Evolutionary conservation across 2,888 invertebrate species (phyloP).

Genomic region (Harmothoe impar): DNA sequence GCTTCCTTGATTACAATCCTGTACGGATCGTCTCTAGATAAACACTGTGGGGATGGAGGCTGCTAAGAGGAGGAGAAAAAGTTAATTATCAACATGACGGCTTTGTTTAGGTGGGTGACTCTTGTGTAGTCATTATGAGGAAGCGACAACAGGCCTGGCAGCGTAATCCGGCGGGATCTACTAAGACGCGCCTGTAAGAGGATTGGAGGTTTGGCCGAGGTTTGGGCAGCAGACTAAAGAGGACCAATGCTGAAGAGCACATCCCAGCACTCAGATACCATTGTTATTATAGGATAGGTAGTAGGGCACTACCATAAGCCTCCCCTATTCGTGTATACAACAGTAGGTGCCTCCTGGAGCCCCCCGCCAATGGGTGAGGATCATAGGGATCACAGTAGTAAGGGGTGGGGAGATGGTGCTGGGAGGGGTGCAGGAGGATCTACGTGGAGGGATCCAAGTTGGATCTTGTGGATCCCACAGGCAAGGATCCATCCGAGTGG

Average conservation of each 20-base stretch:
- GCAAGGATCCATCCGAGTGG: conserved; percentile 11
- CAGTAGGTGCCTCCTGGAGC: neutral
- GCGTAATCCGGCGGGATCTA: neutral
- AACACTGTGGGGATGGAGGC: neutral
- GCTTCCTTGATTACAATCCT: neutral
- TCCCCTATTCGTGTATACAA: neutral
- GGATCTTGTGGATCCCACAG: neutral
- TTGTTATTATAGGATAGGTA: conserved; percentile 12
- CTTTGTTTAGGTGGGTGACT: conserved; percentile 13
- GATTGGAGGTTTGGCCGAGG: neutral
- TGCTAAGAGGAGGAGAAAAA: neutral
- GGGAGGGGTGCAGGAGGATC: neutral
- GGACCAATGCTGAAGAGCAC: too few species aligned
- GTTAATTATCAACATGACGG: conserved; percentile 9
- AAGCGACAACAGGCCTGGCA: neutral
- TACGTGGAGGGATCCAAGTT: neutral
- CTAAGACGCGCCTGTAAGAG: neutral
- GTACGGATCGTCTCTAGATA: neutral
- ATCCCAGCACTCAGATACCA: neutral
- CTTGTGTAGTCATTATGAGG: conserved; percentile 22
- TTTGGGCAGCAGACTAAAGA: too few species aligned
- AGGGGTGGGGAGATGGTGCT: neutral
- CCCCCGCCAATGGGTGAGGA: neutral
- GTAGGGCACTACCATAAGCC: neutral
- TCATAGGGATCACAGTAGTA: too few species aligned